phyloP scores from a whole-genome alignment of 2,888 invertebrate species.

The Sepioteuthis lessoniana region DNA sequence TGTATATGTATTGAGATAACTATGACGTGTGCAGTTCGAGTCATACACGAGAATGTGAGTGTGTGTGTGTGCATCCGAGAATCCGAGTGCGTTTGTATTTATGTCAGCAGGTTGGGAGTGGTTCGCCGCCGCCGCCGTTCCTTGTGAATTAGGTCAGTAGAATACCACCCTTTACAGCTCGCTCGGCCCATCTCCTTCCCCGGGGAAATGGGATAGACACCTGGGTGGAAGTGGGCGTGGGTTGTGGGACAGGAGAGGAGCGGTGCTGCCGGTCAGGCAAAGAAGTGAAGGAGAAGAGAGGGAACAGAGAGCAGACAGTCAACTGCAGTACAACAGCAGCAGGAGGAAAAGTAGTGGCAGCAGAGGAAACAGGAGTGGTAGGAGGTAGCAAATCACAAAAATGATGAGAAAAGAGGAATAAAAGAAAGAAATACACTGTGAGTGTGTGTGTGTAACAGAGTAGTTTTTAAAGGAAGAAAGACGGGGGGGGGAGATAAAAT shows the following conservation, averaged over 20 bases:
- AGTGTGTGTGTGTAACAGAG: too few relatives aligned
- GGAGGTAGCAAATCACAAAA: too few relatives aligned
- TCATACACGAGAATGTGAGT: neutral
- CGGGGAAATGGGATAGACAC: neutral
- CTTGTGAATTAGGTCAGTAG: conserved; percentile 10
- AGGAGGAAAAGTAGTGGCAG: too few relatives aligned
- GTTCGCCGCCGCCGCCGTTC: neutral
- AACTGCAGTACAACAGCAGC: conserved; percentile 10
- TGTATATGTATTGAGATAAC: too few relatives aligned
- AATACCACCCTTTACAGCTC: neutral
- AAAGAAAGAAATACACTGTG: too few relatives aligned
- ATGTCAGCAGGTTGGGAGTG: conserved; percentile 20
- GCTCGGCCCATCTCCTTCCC: neutral
- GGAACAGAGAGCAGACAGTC: neutral
- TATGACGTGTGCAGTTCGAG: too few relatives aligned
- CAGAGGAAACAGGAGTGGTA: too few relatives aligned
- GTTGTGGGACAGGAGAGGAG: neutral
- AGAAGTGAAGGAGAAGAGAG: too few relatives aligned
- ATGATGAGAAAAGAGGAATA: too few relatives aligned
- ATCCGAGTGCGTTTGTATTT: neutral
- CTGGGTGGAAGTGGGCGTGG: neutral
- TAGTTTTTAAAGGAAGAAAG: too few relatives aligned
- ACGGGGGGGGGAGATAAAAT: too few relatives aligned
- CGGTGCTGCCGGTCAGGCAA: neutral
- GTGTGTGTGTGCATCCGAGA: neutral